phyloP scores from a whole-genome alignment of 2,113 vertebrate genomes.

The Saguinus imperator region DNA sequence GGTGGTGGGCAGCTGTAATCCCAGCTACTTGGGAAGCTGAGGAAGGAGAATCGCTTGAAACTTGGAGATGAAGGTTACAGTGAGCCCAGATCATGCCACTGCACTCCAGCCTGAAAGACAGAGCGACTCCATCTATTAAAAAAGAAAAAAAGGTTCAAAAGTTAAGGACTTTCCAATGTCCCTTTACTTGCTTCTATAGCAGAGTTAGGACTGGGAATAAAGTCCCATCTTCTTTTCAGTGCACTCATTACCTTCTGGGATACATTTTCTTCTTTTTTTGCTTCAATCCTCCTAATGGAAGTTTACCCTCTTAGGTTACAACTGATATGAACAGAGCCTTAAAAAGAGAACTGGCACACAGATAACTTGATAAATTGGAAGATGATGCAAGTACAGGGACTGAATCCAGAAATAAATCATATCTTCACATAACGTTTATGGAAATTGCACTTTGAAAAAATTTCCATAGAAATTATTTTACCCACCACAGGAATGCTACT shows the following conservation, averaged over 20 bases:
- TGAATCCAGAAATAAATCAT: constrained; percentile 60
- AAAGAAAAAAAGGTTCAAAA: background rate
- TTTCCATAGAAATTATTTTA: constrained; percentile 70
- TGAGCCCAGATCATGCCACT: too few relatives aligned
- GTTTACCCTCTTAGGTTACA: background rate
- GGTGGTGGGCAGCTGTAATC: too few relatives aligned
- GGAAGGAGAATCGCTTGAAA: too few relatives aligned
- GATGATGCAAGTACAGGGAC: constrained; percentile 26
- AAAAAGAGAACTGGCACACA: constrained; percentile 13
- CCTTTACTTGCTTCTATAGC: background rate
- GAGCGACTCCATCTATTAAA: too few relatives aligned
- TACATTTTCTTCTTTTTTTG: background rate
- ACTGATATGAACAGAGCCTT: background rate
- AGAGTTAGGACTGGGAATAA: background rate
- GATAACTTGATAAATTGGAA: constrained; percentile 46
- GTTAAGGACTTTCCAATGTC: background rate
- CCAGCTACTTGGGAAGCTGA: too few relatives aligned
- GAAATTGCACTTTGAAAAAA: constrained; percentile 61
- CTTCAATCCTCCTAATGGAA: background rate
- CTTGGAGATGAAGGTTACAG: too few relatives aligned
- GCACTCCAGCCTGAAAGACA: too few relatives aligned
- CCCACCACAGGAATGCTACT: constrained; percentile 64
- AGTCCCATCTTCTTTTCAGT: background rate
- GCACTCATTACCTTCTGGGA: background rate
- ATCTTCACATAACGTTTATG: constrained; percentile 58